Percentiles rank a stretch among this genome's conserved stretches.
phyloP scores from a whole-genome alignment of 2,888 invertebrate species.

The Apamea sordens region DNA sequence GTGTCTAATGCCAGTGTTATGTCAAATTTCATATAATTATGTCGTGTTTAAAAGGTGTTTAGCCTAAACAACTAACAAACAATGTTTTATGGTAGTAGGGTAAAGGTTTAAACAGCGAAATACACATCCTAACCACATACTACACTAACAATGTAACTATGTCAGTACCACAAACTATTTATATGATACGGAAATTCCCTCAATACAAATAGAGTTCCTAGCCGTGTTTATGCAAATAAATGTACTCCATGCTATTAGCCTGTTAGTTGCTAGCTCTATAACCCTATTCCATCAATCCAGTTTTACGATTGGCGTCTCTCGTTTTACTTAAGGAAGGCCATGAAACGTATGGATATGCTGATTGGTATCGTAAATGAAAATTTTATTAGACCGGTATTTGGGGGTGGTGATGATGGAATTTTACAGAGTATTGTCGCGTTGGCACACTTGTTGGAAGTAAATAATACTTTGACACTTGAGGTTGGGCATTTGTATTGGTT shows the following conservation, averaged over 20 bases:
- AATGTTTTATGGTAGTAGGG: too few species aligned
- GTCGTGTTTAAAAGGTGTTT: too few species aligned
- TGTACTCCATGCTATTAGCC: conserved; percentile 35
- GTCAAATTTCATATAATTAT: too few species aligned
- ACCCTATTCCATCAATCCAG: conserved; percentile 12
- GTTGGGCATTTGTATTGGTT: background rate
- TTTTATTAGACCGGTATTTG: conserved; percentile 25
- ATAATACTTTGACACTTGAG: background rate
- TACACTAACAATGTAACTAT: background rate
- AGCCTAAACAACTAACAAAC: too few species aligned
- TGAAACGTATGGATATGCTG: conserved; percentile 34
- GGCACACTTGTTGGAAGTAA: background rate
- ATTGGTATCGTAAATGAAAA: conserved; percentile 49
- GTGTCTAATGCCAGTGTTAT: too few species aligned
- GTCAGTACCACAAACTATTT: conserved; percentile 8
- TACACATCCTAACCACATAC: background rate
- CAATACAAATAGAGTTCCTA: conserved; percentile 41
- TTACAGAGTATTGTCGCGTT: background rate
- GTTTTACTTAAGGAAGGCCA: conserved; percentile 21
- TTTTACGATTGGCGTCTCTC: conserved; percentile 41
- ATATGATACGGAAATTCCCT: conserved; percentile 26
- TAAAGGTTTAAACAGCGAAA: background rate
- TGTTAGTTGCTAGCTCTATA: conserved; percentile 13
- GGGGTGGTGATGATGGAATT: background rate
- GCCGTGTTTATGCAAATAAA: conserved; percentile 41